Conservation (phyloP, 2,113 vertebrate genomes). For the Talpa occidentalis region DNA sequence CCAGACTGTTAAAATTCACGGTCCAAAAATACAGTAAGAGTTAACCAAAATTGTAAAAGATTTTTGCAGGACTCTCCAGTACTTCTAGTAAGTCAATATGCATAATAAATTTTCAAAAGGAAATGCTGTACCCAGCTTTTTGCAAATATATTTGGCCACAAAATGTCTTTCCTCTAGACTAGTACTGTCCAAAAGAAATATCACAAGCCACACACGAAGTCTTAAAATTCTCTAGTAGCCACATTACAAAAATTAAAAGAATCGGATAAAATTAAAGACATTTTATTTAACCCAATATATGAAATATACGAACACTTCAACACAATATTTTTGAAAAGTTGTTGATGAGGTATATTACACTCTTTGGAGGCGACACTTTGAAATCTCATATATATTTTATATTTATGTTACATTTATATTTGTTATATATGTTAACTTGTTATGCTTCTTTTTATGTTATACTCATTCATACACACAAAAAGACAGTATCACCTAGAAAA, state of each 20-base stretch:
- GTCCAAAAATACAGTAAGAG: background rate
- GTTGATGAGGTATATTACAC: background rate
- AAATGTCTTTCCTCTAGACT: conserved; percentile 31
- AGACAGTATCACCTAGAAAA: background rate
- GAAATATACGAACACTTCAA: conserved; percentile 49
- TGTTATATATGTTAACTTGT: too few species aligned
- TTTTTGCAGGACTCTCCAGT: background rate
- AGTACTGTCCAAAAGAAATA: conserved; percentile 22
- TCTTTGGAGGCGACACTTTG: background rate
- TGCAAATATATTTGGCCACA: conserved; percentile 19
- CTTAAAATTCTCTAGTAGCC: conserved; percentile 4
- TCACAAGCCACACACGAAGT: background rate
- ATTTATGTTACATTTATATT: too few species aligned
- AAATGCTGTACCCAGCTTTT: conserved; percentile 42
- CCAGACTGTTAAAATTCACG: conserved; percentile 39
- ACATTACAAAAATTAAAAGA: conserved; percentile 34
- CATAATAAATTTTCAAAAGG: conserved; percentile 42
- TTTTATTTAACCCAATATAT: conserved; percentile 49
- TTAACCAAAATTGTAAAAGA: conserved; percentile 24
- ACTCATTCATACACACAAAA: background rate
- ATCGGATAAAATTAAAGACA: conserved; percentile 44
- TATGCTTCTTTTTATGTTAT: background rate
- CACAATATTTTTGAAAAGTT: conserved; percentile 2
- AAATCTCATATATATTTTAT: conserved; percentile 22
- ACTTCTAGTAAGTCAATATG: conserved; percentile 19